phyloP scores from a whole-genome alignment of 2,113 vertebrate species.

The Saimiri boliviensis region DNA sequence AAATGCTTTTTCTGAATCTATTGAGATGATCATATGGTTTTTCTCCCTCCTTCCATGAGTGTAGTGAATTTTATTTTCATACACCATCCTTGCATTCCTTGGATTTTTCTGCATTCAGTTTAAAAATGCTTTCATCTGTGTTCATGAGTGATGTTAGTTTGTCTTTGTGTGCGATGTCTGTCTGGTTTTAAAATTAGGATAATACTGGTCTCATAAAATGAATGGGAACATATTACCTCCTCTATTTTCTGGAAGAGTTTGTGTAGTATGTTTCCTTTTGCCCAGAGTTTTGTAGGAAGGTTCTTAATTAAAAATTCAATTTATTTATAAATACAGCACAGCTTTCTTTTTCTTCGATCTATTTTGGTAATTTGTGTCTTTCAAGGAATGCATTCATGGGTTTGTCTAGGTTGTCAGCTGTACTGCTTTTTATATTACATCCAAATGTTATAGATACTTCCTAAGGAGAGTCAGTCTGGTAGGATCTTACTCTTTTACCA shows the following conservation, averaged over 20 bases:
- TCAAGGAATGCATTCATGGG: neutral
- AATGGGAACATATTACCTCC: neutral
- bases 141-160: neutral
- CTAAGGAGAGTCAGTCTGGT: neutral
- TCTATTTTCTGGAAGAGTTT: neutral
- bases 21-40: neutral
- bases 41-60: neutral
- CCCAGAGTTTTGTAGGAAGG: neutral
- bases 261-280: neutral
- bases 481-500: neutral
- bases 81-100: neutral
- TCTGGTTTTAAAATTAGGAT: neutral
- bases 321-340: neutral
- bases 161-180: neutral
- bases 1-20: neutral
- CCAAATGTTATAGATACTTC: neutral
- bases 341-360: neutral
- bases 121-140: neutral
- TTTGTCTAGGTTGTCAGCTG: neutral
- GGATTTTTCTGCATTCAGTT: neutral
- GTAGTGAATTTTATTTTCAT: neutral
- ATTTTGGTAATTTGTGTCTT: neutral
- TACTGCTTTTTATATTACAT: neutral
- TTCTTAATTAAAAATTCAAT: neutral
- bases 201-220: neutral